Conservation (phyloP, 1,140 invertebrate species). For the Micrasema longulum region DNA sequence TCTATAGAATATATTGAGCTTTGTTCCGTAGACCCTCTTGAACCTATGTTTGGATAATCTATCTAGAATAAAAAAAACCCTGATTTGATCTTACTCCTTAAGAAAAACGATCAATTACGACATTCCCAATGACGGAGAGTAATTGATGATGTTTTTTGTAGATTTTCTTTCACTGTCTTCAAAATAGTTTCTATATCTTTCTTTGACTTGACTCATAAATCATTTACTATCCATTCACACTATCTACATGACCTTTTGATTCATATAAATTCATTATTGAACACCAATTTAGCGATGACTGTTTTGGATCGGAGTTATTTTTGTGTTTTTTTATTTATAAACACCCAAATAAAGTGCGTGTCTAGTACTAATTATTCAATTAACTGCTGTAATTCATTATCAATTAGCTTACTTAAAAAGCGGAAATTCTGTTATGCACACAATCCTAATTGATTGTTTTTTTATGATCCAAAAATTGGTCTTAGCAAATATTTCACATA, state of each 20-base stretch:
- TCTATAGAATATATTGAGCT: constrained; percentile 13
- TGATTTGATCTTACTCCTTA: constrained; percentile 17
- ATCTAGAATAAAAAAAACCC: constrained; percentile 11
- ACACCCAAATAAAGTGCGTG: too few species aligned
- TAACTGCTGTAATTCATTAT: too few species aligned
- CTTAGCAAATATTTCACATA: too few species aligned
- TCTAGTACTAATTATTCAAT: too few species aligned
- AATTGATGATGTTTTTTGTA: constrained; percentile 38
- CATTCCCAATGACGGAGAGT: constrained; percentile 26
- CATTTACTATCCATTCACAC: not conserved
- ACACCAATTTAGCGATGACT: too few species aligned
- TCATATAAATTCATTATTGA: too few species aligned
- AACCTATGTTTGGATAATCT: constrained; percentile 30
- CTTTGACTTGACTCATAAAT: constrained; percentile 24
- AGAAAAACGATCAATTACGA: constrained; percentile 34
- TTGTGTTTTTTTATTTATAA: not conserved
- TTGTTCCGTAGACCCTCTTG: constrained; percentile 23
- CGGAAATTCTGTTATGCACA: too few species aligned
- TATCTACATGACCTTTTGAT: too few species aligned
- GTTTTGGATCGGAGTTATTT: too few species aligned
- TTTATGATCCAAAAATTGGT: too few species aligned
- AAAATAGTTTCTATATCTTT: constrained; percentile 29
- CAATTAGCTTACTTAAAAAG: too few species aligned
- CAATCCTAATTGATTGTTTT: too few species aligned
- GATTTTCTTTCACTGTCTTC: constrained; percentile 16